Evolutionary conservation across 2,113 vertebrate genomes (phyloP).

Genomic region (Anhinga rufa): DNA sequence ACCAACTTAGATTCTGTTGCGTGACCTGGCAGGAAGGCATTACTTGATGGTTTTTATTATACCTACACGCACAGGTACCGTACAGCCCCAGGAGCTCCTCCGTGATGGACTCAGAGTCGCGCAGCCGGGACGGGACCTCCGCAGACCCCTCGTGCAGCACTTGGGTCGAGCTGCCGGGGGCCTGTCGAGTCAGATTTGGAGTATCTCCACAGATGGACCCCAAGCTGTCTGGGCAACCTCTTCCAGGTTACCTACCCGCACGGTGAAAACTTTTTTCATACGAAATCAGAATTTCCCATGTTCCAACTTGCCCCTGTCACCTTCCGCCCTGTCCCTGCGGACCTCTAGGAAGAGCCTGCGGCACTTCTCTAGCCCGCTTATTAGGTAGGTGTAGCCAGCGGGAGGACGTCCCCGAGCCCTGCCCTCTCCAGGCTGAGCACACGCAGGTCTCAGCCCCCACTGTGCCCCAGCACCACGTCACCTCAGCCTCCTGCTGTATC

Average conservation of each 20-base stretch:
- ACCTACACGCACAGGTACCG: neutral
- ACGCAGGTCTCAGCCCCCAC: neutral
- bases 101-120: neutral
- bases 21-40: neutral
- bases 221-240: neutral
- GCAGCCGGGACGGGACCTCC: neutral
- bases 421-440: neutral
- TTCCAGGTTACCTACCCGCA: neutral
- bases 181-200: neutral
- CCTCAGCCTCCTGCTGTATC: too few species aligned
- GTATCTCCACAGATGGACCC: neutral
- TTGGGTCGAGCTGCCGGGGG: accelerated
- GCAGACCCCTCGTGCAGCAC: neutral
- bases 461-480: neutral
- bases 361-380: neutral
- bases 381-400: neutral
- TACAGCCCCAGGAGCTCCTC: neutral
- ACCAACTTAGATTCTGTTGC: neutral
- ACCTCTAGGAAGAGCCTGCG: neutral
- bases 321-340: neutral
- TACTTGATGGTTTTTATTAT: too few species aligned
- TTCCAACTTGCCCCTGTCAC: too few species aligned
- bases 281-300: neutral
- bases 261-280: neutral
- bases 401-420: neutral